Evolutionary conservation across 2,113 vertebrate species (phyloP).

Genomic region (Phalacrocorax aristotelis): DNA sequence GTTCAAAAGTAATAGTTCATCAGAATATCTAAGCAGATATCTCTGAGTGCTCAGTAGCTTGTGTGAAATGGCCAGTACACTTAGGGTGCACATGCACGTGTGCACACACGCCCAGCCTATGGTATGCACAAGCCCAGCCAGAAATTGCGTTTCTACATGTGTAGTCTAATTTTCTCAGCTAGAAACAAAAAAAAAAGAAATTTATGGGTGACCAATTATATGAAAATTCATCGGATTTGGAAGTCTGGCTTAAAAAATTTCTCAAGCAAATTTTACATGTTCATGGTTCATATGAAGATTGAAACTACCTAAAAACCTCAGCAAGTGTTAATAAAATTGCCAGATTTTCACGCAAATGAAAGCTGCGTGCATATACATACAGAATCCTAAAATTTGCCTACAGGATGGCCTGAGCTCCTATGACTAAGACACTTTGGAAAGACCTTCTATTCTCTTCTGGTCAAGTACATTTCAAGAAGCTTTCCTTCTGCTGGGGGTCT

Average conservation of each 20-base stretch:
- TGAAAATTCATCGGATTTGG: neutral
- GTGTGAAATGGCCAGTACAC: neutral
- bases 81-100: fast-evolving
- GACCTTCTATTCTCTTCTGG: neutral
- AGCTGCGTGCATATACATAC: neutral
- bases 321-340: neutral
- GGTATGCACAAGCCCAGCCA: neutral
- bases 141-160: neutral
- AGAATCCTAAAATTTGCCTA: neutral
- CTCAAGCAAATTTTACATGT: neutral
- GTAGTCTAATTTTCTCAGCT: neutral
- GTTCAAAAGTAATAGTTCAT: neutral
- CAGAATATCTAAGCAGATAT: neutral
- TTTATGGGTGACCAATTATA: neutral
- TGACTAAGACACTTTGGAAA: neutral
- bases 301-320: neutral
- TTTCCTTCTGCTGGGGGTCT: neutral
- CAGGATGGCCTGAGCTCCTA: neutral
- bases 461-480: neutral
- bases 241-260: neutral
- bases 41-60: neutral
- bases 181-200: neutral
- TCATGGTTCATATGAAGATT: neutral
- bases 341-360: neutral
- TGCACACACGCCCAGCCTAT: neutral